Evolutionary conservation across 2,113 vertebrate genomes (phyloP).

Genomic region (Callithrix jacchus): DNA sequence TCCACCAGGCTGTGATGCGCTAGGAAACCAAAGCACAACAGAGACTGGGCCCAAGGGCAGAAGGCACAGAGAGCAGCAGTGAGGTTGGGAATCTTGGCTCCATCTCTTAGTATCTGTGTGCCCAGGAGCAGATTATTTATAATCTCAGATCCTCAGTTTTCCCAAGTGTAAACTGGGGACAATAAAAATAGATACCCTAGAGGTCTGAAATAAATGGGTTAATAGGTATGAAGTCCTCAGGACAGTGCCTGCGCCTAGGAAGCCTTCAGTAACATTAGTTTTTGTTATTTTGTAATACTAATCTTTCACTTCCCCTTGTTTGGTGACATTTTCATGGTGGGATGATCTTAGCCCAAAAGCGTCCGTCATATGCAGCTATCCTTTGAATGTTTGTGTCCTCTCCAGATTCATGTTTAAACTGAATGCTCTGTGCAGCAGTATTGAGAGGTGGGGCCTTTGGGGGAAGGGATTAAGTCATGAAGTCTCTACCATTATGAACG

Average conservation of each 20-base stretch:
- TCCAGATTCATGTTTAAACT: background rate
- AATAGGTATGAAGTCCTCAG: background rate
- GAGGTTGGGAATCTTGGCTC: background rate
- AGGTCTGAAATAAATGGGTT: background rate
- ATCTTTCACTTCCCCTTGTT: background rate
- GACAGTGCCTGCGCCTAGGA: background rate
- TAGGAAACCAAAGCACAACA: constrained; percentile 71
- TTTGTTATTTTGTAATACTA: background rate
- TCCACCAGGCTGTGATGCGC: constrained; percentile 85
- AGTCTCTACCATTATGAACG: no score
- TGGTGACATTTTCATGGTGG: background rate
- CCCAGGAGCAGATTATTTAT: background rate
- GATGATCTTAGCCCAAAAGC: background rate
- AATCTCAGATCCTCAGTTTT: background rate
- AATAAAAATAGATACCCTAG: background rate
- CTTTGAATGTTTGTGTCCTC: background rate
- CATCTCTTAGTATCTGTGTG: background rate
- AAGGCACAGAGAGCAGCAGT: background rate
- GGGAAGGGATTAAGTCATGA: background rate
- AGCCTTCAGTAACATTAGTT: background rate
- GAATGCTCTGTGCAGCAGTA: background rate
- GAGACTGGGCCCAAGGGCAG: background rate
- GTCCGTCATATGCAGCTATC: background rate
- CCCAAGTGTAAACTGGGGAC: background rate
- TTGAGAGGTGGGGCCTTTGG: background rate